phyloP scores from a whole-genome alignment of 2,113 vertebrate genomes.

The Gulo gulo region DNA sequence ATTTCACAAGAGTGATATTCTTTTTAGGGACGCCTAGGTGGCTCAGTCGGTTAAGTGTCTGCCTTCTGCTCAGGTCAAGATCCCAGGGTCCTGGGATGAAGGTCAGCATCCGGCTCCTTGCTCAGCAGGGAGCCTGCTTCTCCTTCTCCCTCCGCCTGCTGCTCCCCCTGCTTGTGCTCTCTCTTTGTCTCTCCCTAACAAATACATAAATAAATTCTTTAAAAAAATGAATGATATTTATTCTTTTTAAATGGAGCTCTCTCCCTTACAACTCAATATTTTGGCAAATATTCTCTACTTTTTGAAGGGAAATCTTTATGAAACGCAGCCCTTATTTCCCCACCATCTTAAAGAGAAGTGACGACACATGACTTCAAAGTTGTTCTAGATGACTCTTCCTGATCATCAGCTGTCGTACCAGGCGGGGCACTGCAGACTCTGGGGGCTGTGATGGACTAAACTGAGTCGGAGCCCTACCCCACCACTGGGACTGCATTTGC shows the following conservation, averaged over 20 bases:
- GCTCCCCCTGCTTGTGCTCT: background rate
- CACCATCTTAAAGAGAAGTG: background rate
- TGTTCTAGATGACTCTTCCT: background rate
- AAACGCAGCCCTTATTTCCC: background rate
- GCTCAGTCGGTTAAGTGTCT: background rate
- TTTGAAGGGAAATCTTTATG: background rate
- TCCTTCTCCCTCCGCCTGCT: background rate
- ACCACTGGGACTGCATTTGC: accelerated
- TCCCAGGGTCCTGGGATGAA: background rate
- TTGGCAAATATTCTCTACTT: background rate
- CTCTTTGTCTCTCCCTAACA: background rate
- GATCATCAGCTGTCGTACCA: background rate
- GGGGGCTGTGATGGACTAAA: background rate
- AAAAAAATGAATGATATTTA: background rate
- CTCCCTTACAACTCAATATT: background rate
- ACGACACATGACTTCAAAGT: background rate
- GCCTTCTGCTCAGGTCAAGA: background rate
- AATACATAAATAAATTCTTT: background rate
- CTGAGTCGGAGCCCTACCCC: background rate
- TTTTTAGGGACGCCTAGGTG: background rate
- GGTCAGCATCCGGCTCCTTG: background rate
- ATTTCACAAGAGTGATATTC: background rate
- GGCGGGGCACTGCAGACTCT: background rate
- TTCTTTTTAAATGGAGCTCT: background rate
- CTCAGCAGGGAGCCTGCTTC: background rate